Base-by-base conservation (phyloP, 2,888 invertebrate genomes). In the Heteromurus nitidus region DNA sequence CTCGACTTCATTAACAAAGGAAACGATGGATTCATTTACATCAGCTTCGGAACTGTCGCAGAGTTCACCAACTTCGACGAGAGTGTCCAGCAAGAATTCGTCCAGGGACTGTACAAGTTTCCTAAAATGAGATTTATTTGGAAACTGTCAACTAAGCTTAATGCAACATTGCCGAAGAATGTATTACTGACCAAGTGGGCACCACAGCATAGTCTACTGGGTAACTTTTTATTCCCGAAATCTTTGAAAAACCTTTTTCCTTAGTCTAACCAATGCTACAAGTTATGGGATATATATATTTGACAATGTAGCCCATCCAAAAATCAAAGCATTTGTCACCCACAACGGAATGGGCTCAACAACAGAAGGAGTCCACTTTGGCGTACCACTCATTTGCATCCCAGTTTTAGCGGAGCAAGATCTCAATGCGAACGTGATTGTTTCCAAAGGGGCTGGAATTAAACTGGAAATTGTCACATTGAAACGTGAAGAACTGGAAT, bases 321-420 rank as follows among this genome's bases (percentile, higher is more conserved):
- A 84, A 31, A 75, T 82, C 9, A 68, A 76, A 30, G 82, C 74
- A 1, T 86, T 86, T 44, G 75, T 86, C 13, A 83, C 85, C 0
- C 86, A 86, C 30, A 67, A 68, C 18, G 86, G 86, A 22, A 73
- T 85, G 28, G 76, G 83, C 0, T 82, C 82, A 18, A 80, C 73
- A 16, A 80, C 83, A 44, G 86, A 86, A 81, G 83, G 84, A 0
- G 68, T 85, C 22, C 75, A 72, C 24, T 53, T 55, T 62, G 64
- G 62, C 1, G 85, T 87, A 2, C 87, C 86, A 1, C 2, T 80
- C 2, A 81, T 85, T 22, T 55, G 30, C 3, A 16, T 85, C 13
- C 85, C 85, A 0, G 30, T 85, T 1, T 82, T 86, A 47, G 86
- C 83, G 0, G 86, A 86, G 16, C 86, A 86, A 68, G 85, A 85